phyloP scores from a whole-genome alignment of 1,140 invertebrate species.

The Calliopsis andreniformis region DNA sequence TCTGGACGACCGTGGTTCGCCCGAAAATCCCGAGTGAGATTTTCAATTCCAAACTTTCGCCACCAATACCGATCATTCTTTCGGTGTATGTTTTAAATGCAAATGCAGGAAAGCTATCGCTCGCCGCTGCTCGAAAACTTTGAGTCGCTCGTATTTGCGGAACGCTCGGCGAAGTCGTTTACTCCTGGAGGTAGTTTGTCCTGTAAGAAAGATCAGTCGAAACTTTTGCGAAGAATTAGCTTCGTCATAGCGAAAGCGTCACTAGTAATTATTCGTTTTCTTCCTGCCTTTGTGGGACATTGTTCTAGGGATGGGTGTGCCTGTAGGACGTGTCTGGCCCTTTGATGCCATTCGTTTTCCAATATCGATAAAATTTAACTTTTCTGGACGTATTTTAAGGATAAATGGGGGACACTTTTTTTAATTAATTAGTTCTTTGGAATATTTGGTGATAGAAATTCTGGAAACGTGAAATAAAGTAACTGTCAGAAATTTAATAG shows the following conservation, averaged over 20 bases:
- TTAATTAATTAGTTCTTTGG: background rate
- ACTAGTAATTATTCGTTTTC: constrained; percentile 1
- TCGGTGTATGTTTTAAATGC: constrained; percentile 35
- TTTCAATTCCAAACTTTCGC: constrained; percentile 27
- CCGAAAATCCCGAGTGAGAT: background rate
- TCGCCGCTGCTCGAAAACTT: background rate
- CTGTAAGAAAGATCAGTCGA: background rate
- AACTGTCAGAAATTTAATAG: too few relatives aligned
- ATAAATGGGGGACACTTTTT: too few relatives aligned
- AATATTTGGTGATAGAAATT: background rate
- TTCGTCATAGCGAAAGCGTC: constrained; percentile 36
- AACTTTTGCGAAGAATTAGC: constrained; percentile 46
- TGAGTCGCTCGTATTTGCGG: background rate
- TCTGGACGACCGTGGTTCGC: background rate
- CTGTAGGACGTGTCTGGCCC: too few relatives aligned
- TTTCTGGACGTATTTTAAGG: background rate
- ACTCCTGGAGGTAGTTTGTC: constrained; percentile 19
- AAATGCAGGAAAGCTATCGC: constrained; percentile 27
- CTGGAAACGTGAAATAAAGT: too few relatives aligned
- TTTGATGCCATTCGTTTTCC: background rate
- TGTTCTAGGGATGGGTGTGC: constrained; percentile 18
- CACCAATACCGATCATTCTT: constrained; percentile 37
- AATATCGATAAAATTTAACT: too few relatives aligned
- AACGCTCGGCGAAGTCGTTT: constrained; percentile 15
- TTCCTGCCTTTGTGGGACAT: background rate